Conservation (phyloP, 2,888 invertebrate genomes). For the Polietes domitor region DNA sequence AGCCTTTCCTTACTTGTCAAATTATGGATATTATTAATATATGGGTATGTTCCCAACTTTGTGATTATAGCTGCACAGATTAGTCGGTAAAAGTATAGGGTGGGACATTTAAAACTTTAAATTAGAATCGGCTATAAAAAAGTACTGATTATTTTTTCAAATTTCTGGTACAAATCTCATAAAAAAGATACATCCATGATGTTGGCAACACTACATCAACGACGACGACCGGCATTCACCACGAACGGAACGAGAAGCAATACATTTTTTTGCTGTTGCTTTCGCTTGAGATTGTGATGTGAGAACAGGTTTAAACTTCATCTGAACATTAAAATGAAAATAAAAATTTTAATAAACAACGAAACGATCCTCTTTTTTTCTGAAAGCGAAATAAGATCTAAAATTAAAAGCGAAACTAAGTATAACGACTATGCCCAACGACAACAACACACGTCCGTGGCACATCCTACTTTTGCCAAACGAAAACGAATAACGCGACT, state of each 20-base stretch:
- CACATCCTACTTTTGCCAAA: slow-evolving; percentile 55
- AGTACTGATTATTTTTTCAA: too few relatives aligned
- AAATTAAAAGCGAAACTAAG: slow-evolving; percentile 60
- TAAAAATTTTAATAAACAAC: slow-evolving; percentile 25
- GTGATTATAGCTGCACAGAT: too few relatives aligned
- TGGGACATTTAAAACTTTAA: too few relatives aligned
- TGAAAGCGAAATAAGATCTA: slow-evolving; percentile 35
- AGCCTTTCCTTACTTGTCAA: too few relatives aligned
- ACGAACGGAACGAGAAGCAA: not conserved
- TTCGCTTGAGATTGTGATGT: slow-evolving; percentile 25
- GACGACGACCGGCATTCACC: not conserved
- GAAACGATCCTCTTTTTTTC: slow-evolving; percentile 2
- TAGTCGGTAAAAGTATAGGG: too few relatives aligned
- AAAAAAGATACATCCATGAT: too few relatives aligned
- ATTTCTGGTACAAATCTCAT: too few relatives aligned
- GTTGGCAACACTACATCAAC: not conserved
- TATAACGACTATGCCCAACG: slow-evolving; percentile 15
- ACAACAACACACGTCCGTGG: slow-evolving; percentile 14
- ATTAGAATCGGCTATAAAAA: too few relatives aligned
- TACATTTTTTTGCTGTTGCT: not conserved
- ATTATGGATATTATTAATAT: too few relatives aligned
- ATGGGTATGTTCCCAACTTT: too few relatives aligned
- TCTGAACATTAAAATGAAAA: slow-evolving; percentile 41
- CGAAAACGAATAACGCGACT: not conserved
- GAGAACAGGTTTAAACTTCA: slow-evolving; percentile 61